Base-by-base conservation (phyloP, 2,113 vertebrate genomes). In the Cheilinus undulatus region DNA sequence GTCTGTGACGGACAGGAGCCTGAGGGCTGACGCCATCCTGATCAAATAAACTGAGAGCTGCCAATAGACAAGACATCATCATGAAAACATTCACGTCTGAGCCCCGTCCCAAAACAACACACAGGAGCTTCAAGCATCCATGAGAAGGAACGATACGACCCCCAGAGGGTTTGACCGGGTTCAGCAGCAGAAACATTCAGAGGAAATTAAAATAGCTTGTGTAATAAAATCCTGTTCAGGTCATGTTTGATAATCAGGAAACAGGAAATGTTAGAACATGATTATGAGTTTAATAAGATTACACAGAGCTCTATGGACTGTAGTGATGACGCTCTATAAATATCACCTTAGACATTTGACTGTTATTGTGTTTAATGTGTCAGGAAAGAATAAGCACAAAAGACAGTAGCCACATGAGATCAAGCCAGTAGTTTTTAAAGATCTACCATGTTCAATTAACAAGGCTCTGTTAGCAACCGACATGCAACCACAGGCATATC, bases 21-120 rank as follows among this genome's bases (percentile, higher is more conserved):
- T 66, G 38, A 1, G 56, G 71, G 65, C 83, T 70, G 84, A 85
- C 26, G 49, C 66, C 75, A 38, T 46, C 50, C 36, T 88, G 83
- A 93, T 91, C 76, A 80, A 90, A 91, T 92, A 72, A 90, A 3
- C 62, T 73, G 40, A 67, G 60, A 80, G 74, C 72, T 78, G 60
- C 79, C 46, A 46, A 78, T 46, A 69, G 67, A 71, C 51, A 59
- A 62, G 58, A 76, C 66, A 27, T 84, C 69, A 75, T 48, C 63
- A 36, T 45, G 57, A 69, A 85, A 85, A 82, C 69, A 89, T 86
- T 76, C 59, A 43, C 30, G 64, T 75, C 71, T 67, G 62, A 83
- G 63, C 74, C 48, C 28, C 80, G 70, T 80, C 78, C 66, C 73
- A 78, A 51, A 78, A 50, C 22, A 79, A 68, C 19, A 56, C 6